Conservation (phyloP, 2,113 vertebrate genomes). For the Dinomys branickii region DNA sequence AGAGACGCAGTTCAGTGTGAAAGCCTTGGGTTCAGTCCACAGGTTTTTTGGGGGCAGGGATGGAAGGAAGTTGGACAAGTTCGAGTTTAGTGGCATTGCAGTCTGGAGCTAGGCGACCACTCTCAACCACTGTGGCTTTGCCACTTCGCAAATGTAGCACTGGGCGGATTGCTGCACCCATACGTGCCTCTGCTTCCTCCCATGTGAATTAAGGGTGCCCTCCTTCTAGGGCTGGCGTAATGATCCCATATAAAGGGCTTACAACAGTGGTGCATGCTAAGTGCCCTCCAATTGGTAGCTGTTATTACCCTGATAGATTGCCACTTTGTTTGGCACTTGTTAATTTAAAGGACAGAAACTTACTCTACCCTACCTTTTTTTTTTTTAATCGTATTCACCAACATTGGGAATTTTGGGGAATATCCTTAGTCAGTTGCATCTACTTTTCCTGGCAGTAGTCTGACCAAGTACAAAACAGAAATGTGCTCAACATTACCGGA, state of each 20-base stretch:
- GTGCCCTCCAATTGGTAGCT: neutral
- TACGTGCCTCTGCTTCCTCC: neutral
- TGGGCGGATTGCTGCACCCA: neutral
- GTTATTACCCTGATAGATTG: neutral
- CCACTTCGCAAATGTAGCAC: neutral
- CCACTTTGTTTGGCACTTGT: neutral
- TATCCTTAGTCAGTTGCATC: neutral
- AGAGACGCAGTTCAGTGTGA: neutral
- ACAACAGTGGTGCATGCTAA: neutral
- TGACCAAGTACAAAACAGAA: neutral
- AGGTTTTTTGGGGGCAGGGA: neutral
- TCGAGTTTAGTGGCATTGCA: neutral
- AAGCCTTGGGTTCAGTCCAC: neutral
- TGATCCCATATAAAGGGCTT: neutral
- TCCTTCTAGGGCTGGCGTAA: neutral
- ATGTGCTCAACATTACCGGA: neutral
- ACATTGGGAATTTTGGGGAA: neutral
- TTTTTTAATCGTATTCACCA: neutral
- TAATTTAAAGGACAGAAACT: constrained; percentile 1
- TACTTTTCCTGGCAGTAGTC: neutral
- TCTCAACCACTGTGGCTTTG: neutral
- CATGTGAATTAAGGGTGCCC: neutral
- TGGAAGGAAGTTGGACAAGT: neutral
- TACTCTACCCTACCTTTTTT: neutral
- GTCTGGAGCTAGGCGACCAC: neutral